These are phyloP conservation scores for Microtus agrestis DNA, from an alignment of 2,797 vertebrate genomes.

Conservation along the genomic window DNA sequence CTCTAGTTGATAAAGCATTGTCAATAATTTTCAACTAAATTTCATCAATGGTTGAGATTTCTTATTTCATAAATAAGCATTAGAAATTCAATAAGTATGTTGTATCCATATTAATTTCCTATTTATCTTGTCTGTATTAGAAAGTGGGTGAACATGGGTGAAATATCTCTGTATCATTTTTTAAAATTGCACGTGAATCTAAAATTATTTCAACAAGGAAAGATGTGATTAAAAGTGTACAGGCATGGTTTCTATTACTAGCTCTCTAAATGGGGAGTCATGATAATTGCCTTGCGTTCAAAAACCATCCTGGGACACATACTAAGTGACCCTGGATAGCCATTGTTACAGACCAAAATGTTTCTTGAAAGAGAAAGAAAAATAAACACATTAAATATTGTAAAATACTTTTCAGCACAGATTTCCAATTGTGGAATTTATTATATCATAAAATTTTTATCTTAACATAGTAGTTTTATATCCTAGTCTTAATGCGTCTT, in stretches of 20 bases:
- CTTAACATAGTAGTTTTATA: not conserved
- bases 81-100: not conserved
- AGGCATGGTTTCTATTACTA: not conserved
- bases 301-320: not conserved
- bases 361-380: not conserved
- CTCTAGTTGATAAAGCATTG: not conserved
- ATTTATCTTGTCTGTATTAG: not conserved
- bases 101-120: not conserved
- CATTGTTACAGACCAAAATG: not conserved
- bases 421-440: not conserved
- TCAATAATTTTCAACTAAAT: not conserved
- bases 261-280: not conserved
- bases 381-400: not conserved
- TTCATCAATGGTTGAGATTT: not conserved
- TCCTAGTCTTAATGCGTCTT: not conserved
- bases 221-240: not conserved
- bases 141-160: not conserved
- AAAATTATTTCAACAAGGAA: not conserved
- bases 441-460: not conserved
- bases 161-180: not conserved
- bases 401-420: constrained; percentile 20
- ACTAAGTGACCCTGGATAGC: not conserved
- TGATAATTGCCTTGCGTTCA: not conserved
- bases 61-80: constrained; percentile 42
- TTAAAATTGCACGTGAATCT: not conserved